Evolutionary conservation across 1,140 invertebrate genomes (phyloP).

Genomic region (Drosophila mayri): DNA sequence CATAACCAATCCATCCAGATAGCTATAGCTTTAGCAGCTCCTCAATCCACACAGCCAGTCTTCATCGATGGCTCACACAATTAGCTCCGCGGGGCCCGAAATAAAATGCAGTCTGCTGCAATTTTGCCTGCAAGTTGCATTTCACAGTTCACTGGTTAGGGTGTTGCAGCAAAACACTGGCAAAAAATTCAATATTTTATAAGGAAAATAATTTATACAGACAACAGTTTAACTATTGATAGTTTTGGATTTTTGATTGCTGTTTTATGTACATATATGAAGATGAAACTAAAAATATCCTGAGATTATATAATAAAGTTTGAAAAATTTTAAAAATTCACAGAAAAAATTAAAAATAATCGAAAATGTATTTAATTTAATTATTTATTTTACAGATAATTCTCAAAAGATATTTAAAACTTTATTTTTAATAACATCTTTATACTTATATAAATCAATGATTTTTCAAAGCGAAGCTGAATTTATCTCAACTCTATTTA

Average conservation of each 20-base stretch:
- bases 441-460: too few species aligned
- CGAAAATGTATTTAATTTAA: too few species aligned
- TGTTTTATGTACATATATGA: too few species aligned
- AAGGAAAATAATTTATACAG: neutral
- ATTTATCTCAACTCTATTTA: neutral
- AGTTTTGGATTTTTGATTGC: neutral
- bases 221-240: neutral
- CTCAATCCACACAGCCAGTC: slow-evolving; percentile 32
- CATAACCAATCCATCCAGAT: slow-evolving; percentile 22
- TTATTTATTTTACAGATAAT: too few species aligned
- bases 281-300: too few species aligned
- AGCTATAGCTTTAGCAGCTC: neutral
- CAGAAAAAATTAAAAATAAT: too few species aligned
- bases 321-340: too few species aligned
- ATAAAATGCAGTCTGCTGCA: slow-evolving; percentile 56
- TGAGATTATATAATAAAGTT: too few species aligned
- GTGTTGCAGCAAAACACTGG: slow-evolving; percentile 12
- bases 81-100: slow-evolving; percentile 61
- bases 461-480: too few species aligned
- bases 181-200: neutral
- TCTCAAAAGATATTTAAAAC: too few species aligned
- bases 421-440: too few species aligned
- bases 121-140: slow-evolving; percentile 62
- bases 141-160: slow-evolving; percentile 68
- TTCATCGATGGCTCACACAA: slow-evolving; percentile 70